Percentiles rank a stretch among this genome's conserved stretches.
phyloP scores from a whole-genome alignment of 92 coral and sea anemone species.

The Porites cylindrica region DNA sequence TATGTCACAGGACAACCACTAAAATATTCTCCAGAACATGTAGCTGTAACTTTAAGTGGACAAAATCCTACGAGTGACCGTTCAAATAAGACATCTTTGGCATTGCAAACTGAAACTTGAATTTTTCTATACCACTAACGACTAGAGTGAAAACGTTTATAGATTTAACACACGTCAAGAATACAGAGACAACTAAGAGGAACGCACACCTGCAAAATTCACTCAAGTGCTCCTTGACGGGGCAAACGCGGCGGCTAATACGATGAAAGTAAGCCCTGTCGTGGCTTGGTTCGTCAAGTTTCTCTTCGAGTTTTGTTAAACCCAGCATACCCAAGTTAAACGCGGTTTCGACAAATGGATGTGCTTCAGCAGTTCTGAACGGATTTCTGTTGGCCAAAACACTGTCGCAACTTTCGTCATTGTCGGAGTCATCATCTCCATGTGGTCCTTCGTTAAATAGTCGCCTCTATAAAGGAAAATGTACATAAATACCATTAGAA shows the following conservation, averaged over 20 bases:
- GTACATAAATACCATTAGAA: no score
- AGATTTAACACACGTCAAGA: neutral
- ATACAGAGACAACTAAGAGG: neutral
- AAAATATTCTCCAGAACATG: no score
- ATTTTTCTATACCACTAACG: no score
- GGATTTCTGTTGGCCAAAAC: constrained; percentile 27
- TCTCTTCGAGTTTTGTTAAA: constrained; percentile 32
- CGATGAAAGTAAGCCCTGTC: neutral
- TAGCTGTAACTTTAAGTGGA: no score
- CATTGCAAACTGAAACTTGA: no score
- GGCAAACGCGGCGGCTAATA: neutral
- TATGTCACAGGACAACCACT: no score
- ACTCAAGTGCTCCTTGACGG: constrained; percentile 17
- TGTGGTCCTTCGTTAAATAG: constrained; percentile 38
- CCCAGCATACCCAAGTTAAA: constrained; percentile 76
- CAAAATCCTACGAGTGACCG: no score
- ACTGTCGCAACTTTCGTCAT: constrained; percentile 24
- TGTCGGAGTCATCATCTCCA: constrained; percentile 43
- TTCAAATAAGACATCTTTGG: no score
- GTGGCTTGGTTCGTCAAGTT: neutral
- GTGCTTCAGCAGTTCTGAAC: constrained; percentile 51
- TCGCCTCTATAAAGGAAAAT: constrained; percentile 28
- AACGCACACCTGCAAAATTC: constrained; percentile 31
- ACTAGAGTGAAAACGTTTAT: no score
- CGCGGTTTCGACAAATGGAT: constrained; percentile 72